These are phyloP conservation scores for Sebastes matsubarae DNA, from an alignment of 2,797 vertebrate genomes.

Conservation along the genomic window DNA sequence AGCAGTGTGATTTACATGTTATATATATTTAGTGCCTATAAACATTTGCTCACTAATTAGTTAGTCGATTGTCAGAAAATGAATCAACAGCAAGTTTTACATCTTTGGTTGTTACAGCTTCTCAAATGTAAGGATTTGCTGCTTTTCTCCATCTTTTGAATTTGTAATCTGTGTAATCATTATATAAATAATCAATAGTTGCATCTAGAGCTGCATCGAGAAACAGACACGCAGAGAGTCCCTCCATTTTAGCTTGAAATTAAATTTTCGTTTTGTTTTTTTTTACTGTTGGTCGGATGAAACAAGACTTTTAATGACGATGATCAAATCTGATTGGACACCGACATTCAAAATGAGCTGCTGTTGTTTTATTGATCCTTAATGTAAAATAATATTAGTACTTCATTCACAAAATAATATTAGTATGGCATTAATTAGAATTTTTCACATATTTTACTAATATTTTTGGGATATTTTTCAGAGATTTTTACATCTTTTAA, in stretches of 20 bases:
- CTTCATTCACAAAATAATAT: neutral
- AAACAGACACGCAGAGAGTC: too few species aligned
- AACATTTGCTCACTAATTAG: neutral
- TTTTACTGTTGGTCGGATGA: neutral
- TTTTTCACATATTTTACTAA: neutral
- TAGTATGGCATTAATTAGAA: neutral
- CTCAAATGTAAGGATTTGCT: neutral
- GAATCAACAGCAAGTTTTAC: neutral
- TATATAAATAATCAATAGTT: neutral
- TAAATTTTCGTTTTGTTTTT: neutral
- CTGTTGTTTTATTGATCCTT: neutral
- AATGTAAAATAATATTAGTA: neutral
- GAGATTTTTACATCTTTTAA: too few species aligned
- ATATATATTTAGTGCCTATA: neutral
- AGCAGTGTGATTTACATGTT: neutral
- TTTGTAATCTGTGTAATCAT: neutral
- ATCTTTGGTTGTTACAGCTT: neutral
- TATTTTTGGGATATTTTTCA: too few species aligned
- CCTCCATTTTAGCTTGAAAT: neutral
- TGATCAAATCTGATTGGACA: neutral
- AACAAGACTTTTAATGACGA: neutral
- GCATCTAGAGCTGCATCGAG: too few species aligned
- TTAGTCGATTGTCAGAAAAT: neutral
- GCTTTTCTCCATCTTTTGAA: neutral
- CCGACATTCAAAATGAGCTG: neutral